A percentile compares a stretch with the other conserved stretches of the same genome.
phyloP scores from a whole-genome alignment of 2,797 vertebrate species.

The Oreochromis grahami region DNA sequence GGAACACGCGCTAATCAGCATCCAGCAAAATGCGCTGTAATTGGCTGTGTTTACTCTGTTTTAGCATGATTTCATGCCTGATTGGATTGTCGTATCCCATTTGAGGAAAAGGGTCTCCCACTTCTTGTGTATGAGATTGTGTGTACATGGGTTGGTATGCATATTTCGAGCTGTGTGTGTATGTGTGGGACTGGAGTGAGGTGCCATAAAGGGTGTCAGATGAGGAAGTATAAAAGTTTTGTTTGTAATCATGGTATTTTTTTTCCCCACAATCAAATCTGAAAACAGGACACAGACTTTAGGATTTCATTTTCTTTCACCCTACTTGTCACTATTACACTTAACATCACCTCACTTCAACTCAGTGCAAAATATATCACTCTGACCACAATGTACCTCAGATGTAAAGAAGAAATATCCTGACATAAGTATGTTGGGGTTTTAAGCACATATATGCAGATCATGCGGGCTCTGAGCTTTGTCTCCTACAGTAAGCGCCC shows the following conservation, averaged over 20 bases:
- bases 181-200: neutral
- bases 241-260: neutral
- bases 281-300: neutral
- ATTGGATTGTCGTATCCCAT: slow-evolving; percentile 65
- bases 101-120: slow-evolving; percentile 41
- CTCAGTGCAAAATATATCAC: slow-evolving; percentile 13
- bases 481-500: slow-evolving; percentile 34
- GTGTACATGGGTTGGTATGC: neutral
- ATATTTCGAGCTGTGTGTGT: neutral
- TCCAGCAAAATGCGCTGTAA: slow-evolving; percentile 74
- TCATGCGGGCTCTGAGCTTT: slow-evolving; percentile 46
- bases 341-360: slow-evolving; percentile 5
- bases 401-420: slow-evolving; percentile 46
- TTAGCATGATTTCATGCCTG: slow-evolving; percentile 69
- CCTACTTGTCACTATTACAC: neutral
- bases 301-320: slow-evolving; percentile 10
- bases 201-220: neutral
- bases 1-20: slow-evolving; percentile 70
- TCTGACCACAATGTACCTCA: slow-evolving; percentile 39
- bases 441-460: slow-evolving; percentile 55
- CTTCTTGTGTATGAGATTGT: slow-evolving; percentile 21
- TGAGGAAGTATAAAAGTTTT: neutral
- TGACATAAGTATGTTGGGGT: slow-evolving; percentile 32
- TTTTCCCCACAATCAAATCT: neutral
- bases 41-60: slow-evolving; percentile 74